Conservation (phyloP, 2,888 invertebrate species). For the Drosophila subsilvestris region DNA sequence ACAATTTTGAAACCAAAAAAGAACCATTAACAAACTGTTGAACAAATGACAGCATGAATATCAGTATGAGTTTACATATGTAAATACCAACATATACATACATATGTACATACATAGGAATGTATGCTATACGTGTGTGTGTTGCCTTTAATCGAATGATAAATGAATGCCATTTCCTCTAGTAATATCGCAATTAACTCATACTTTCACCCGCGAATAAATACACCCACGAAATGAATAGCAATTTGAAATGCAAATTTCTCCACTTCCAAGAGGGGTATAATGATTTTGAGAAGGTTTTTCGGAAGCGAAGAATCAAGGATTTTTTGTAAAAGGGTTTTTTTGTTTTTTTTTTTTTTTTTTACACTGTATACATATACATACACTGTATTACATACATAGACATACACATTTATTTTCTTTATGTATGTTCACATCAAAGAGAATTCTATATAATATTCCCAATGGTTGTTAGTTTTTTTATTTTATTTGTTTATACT, state of each 20-base stretch:
- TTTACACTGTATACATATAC: too few relatives aligned
- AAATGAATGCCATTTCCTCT: slow-evolving; percentile 22
- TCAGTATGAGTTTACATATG: neutral
- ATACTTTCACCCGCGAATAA: neutral
- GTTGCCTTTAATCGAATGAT: slow-evolving; percentile 9
- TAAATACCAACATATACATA: too few relatives aligned
- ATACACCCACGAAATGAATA: neutral
- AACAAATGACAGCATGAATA: neutral
- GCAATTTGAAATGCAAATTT: neutral
- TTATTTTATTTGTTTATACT: too few relatives aligned
- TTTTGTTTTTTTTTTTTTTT: too few relatives aligned
- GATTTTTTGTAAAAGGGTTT: too few relatives aligned
- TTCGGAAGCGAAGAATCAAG: neutral
- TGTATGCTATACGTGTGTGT: neutral
- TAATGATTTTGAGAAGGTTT: neutral
- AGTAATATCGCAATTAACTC: slow-evolving; percentile 15
- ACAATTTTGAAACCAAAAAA: neutral
- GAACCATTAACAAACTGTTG: neutral
- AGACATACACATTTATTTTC: too few relatives aligned
- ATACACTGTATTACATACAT: too few relatives aligned
- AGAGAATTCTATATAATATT: too few relatives aligned
- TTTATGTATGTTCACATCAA: too few relatives aligned
- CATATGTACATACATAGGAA: neutral
- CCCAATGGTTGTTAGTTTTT: too few relatives aligned
- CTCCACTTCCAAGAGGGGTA: neutral